Evolutionary conservation across 2,113 vertebrate species (phyloP).

Genomic region (Corvus moneduloides): DNA sequence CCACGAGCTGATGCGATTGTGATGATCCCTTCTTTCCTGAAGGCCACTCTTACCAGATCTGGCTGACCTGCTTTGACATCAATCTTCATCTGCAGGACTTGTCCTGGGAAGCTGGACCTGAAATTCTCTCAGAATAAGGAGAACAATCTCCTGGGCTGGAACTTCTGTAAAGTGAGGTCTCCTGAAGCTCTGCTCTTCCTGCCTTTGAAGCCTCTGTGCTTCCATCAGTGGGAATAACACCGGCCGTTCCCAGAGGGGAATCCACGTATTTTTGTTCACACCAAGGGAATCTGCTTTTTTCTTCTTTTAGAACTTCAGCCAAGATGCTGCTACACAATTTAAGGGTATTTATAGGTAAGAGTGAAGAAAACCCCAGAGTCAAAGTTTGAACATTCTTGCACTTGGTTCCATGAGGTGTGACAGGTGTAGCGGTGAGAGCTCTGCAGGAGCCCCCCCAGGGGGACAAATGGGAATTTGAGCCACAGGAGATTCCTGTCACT

Average conservation of each 20-base stretch:
- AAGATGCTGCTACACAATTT: neutral
- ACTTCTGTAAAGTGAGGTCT: neutral
- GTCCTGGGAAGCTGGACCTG: neutral
- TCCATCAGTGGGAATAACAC: neutral
- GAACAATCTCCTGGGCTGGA: neutral
- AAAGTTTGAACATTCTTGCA: too few relatives aligned
- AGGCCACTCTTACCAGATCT: neutral
- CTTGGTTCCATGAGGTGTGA: neutral
- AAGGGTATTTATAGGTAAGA: neutral
- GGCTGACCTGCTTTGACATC: neutral
- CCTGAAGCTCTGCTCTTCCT: neutral
- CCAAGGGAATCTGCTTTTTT: neutral
- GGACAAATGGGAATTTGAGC: neutral
- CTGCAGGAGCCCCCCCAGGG: neutral
- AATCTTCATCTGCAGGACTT: neutral
- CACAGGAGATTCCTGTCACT: neutral
- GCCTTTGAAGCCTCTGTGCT: neutral
- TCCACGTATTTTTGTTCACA: neutral
- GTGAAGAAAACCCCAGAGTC: neutral
- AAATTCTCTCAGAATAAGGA: neutral
- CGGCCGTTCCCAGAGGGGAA: rapidly evolving
- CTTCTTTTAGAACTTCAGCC: neutral
- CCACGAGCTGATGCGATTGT: neutral
- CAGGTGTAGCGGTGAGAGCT: neutral
- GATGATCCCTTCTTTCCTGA: neutral